Base-by-base conservation (phyloP, 2,888 invertebrate species). In the Drosophila gaucha region DNA sequence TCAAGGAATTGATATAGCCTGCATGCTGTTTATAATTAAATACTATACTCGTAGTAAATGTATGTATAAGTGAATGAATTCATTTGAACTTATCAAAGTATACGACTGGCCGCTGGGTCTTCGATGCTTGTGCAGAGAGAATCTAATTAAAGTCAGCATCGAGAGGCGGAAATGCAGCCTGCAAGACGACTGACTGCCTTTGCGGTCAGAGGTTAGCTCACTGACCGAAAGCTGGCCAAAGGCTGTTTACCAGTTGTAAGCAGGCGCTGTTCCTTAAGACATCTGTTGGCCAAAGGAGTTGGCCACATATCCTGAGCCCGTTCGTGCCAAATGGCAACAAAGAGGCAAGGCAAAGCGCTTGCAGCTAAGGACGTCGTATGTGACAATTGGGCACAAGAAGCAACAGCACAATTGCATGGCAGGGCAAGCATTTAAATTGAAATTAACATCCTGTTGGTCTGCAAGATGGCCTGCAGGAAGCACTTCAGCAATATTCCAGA, bases 361-460 rank as follows among this genome's bases (percentile, higher is more conserved):
- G 55, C 49, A 64, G 78, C 78, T 76, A 76, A 79, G 77, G 79
- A 79, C 75, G 66, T 78, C 66, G 58, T 72, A 44, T 78, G 78
- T 66, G 75, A 67, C 67, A 74, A 74, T 76, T 64, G 74, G 36
- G 38, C 50, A 38, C 16, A 39, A 30, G 51, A 28, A 60, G 62
- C 59, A 10, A 14, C 49, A n/a, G 57, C 56, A 58, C 6, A 28
- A 6, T 26, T 6, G 70, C 70, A 50, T 54, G 55, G 66, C 47
- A 67, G 59, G 67, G 56, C 70, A 28, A 57, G 82, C 80, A 83
- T 83, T 86, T 75, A 86, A 82, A 83, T 86, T 82, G 82, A 86
- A 82, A 82, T 82, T 86, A 82, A 82, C 86, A 82, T 82, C 82
- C 82, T 82, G 82, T 82, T 67, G 72, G 64, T 44, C 59, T 43